Base-by-base conservation (phyloP, 2,888 invertebrate genomes). In the Amiota minor region DNA sequence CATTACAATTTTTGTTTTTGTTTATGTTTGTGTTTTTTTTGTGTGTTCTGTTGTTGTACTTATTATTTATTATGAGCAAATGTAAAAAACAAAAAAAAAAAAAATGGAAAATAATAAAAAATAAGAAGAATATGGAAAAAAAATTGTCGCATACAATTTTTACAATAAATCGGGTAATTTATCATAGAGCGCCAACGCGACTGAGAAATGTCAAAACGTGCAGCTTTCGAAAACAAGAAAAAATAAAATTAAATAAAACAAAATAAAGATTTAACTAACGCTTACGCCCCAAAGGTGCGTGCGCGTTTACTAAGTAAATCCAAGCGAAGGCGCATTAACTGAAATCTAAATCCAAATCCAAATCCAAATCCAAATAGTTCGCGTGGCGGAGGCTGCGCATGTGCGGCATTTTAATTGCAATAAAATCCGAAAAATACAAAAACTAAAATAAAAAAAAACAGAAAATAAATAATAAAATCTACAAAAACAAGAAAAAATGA, bases 111-210 rank as follows among this genome's bases (percentile, higher is more conserved):
- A 35, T 23, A 23, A 35, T 35, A 35, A 2, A 35, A 35, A 35
- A 6, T 35, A 35, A 35, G 35, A 35, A 35, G 35, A 35, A 78
- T 77, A 75, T 76, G 76, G 74, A 77, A 76, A 77, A 79, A 79
- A 83, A 85, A 84, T 61, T 85, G 85, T 83, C 85, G 83, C 53
- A 53, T 79, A 83, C 83, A 83, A 78, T 82, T 80, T 83, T 81
- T 82, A 79, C 80, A 85, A 83, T 85, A 85, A 85, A 85, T 85
- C 85, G 79, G 80, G 80, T 81, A 83, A 83, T 83, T 81, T 81
- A 85, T 83, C 85, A 83, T 76, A 75, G 72, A 50, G 67, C 67
- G 67, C 67, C 67, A 67, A 67, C 67, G 67, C 67, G 50, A 20
- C 67, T 50, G 12, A 16, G 14, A 50, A 67, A 67, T 67, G 67